phyloP scores from a whole-genome alignment of 2,113 vertebrate species.

The Oryzias melastigma region DNA sequence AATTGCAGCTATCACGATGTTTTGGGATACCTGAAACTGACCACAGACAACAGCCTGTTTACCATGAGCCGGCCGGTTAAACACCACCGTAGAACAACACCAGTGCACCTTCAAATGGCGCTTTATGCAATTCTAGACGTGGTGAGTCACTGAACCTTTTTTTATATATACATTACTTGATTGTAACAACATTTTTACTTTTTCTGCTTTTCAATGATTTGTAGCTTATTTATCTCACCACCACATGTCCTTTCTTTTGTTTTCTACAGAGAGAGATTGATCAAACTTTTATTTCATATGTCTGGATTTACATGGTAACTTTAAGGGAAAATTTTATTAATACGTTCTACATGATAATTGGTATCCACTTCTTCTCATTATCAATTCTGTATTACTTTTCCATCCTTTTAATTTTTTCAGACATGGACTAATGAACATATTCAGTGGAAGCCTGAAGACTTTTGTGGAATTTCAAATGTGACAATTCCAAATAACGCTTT shows the following conservation, averaged over 20 bases:
- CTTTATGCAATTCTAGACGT: conserved; percentile 63
- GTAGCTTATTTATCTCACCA: not conserved
- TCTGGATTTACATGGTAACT: conserved; percentile 50
- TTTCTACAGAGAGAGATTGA: conserved; percentile 40
- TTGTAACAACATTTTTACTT: not conserved
- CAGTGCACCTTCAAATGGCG: conserved; percentile 18
- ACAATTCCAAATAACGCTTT: conserved; percentile 27
- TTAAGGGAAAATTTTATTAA: not conserved
- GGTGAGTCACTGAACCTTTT: conserved; percentile 31
- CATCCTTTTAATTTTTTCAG: conserved; percentile 12
- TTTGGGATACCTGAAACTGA: conserved; percentile 50
- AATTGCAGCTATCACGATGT: conserved; percentile 13
- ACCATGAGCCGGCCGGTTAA: conserved; percentile 38
- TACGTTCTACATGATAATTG: not conserved
- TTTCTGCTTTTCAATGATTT: not conserved
- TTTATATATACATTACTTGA: not conserved
- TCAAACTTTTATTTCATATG: conserved; percentile 42
- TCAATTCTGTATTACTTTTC: not conserved
- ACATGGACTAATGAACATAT: conserved; percentile 35
- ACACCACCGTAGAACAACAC: conserved; percentile 9
- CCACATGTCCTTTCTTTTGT: not conserved
- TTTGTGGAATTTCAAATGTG: conserved; percentile 28
- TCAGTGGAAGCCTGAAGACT: conserved; percentile 26
- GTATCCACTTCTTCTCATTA: not conserved
- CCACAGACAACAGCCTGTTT: conserved; percentile 22